These are phyloP conservation scores for Microchirus variegatus DNA, from an alignment of 2,797 vertebrate genomes.

Conservation along the genomic window DNA sequence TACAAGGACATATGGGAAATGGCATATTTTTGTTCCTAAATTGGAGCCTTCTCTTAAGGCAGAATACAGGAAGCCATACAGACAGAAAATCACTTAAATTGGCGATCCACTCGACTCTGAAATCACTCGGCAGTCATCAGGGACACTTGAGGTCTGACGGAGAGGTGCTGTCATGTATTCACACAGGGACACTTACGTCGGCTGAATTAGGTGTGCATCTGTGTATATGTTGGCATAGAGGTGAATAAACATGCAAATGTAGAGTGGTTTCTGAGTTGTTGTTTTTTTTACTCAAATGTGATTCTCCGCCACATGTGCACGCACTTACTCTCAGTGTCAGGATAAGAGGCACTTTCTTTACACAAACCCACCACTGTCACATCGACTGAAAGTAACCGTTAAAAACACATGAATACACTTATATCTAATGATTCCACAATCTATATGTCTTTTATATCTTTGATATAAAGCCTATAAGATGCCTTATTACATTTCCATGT, in stretches of 20 bases:
- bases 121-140: slow-evolving; percentile 70
- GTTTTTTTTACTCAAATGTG: neutral
- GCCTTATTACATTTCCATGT: neutral
- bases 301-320: neutral
- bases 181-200: slow-evolving; percentile 32
- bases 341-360: slow-evolving; percentile 27
- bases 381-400: too few species aligned
- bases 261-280: slow-evolving; percentile 6
- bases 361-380: too few species aligned
- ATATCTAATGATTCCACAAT: too few species aligned
- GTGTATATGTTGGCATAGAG: neutral
- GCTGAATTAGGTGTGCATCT: slow-evolving; percentile 29
- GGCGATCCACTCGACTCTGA: slow-evolving; percentile 69
- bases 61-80: slow-evolving; percentile 37
- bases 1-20: slow-evolving; percentile 31
- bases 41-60: slow-evolving; percentile 42
- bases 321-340: slow-evolving; percentile 4
- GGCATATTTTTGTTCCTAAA: slow-evolving; percentile 53
- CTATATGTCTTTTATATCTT: too few species aligned
- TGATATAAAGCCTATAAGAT: neutral
- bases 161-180: slow-evolving; percentile 64
- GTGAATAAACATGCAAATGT: slow-evolving; percentile 32
- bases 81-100: slow-evolving; percentile 67
- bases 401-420: too few species aligned
- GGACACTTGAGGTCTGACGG: slow-evolving; percentile 61